These are phyloP conservation scores for Diaperis boleti DNA, from an alignment of 2,888 invertebrate genomes.

Conservation along the genomic window DNA sequence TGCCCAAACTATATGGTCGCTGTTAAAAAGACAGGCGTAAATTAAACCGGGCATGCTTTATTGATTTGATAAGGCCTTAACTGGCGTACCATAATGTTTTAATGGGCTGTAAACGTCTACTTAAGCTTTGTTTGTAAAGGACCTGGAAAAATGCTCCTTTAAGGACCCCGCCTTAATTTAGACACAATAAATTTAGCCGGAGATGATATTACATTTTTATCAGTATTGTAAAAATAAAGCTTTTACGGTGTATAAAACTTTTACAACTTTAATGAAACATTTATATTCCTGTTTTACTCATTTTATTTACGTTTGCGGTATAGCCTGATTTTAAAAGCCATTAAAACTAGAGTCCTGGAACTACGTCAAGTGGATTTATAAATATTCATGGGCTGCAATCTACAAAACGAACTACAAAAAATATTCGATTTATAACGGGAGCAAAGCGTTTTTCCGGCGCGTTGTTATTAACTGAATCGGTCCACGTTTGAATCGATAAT, in stretches of 20 bases:
- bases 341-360: slow-evolving; percentile 25
- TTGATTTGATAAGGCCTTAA: slow-evolving; percentile 57
- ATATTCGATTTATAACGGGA: slow-evolving; percentile 2
- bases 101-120: slow-evolving; percentile 54
- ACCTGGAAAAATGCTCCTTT: slow-evolving; percentile 37
- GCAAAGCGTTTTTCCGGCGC: background rate
- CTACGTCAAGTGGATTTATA: slow-evolving; percentile 7
- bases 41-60: slow-evolving; percentile 59
- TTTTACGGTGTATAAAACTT: slow-evolving; percentile 40
- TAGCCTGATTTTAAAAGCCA: slow-evolving; percentile 28
- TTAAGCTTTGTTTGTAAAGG: slow-evolving; percentile 53
- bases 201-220: slow-evolving; percentile 36
- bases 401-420: slow-evolving; percentile 15
- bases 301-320: slow-evolving; percentile 34
- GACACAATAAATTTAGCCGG: slow-evolving; percentile 38
- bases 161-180: slow-evolving; percentile 36
- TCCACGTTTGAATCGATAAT: no score
- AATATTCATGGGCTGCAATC: slow-evolving; percentile 20
- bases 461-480: background rate
- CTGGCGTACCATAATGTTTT: slow-evolving; percentile 53
- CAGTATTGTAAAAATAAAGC: slow-evolving; percentile 35
- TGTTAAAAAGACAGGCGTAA: slow-evolving; percentile 52
- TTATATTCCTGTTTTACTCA: slow-evolving; percentile 40
- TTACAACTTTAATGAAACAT: slow-evolving; percentile 42
- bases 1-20: slow-evolving; percentile 51